Evolutionary conservation across 2,888 invertebrate genomes (phyloP), one percentile per base, ranked within the genome.

Genomic region (Apodemia duryi): DNA sequence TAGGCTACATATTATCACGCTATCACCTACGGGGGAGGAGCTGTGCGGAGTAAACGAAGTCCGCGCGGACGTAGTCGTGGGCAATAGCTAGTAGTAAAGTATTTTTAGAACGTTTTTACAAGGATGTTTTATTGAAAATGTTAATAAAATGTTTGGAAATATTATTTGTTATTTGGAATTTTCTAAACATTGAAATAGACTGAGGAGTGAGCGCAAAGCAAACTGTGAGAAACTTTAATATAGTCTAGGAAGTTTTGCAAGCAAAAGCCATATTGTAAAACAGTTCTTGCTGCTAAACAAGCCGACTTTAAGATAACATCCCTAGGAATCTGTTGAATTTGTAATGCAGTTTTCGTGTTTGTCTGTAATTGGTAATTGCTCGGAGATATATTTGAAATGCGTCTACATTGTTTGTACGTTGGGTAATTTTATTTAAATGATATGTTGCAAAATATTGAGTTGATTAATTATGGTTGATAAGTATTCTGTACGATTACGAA

Each of bases 251-350:
- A 74, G 72, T 72, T 71, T 72, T 32, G 29, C 52, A 68, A 66
- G 69, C 69, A 72, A 66, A 64, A 66, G 65, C 68, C 67, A 69
- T 67, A 73, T 74, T 73, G 72, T 74, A 74, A 71, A 72, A 71
- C 70, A 66, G 65, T 63, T 69, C 65, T 69, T 66, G 67, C 67
- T 57, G 66, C 68, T 69, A 68, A 74, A 71, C 69, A 67, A 65
- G 68, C 67, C 51, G 28, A 63, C 63, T 64, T 66, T 63, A 63
- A 65, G 66, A 69, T 69, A 65, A 29, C 54, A 54, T 54, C 54
- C 54, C 54, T 54, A 10, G 54, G 29, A 54, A 54, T 54, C 54
- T 54, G 54, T 29, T 54, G 54, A 54, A 54, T 54, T 29, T 28
- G 54, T 54, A 54, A 54, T 54, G 54, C 29, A 54, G 54, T 54